Percentiles rank a stretch among this genome's conserved stretches.
Conservation (phyloP, 35 echinoderm and acorn worm species). For the Amphiura filiformis region DNA sequence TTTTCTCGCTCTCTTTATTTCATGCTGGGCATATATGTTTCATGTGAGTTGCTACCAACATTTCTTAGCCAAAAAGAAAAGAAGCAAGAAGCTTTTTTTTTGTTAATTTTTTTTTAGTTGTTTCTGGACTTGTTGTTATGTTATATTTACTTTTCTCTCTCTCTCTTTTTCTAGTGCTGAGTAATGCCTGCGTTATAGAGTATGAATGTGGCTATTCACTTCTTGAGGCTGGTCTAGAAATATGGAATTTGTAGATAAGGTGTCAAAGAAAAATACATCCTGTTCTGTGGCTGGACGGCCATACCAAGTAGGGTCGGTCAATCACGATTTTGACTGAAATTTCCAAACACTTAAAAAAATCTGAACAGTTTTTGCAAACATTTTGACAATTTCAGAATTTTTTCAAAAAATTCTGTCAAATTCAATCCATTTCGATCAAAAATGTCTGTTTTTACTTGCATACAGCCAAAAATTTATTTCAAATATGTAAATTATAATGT, state of each 20-base stretch:
- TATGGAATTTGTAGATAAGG: not conserved
- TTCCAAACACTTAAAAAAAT: too few relatives aligned
- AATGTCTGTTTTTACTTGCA: too few relatives aligned
- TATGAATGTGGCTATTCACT: not conserved
- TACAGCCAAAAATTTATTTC: too few relatives aligned
- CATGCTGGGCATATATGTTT: not conserved
- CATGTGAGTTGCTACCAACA: not conserved
- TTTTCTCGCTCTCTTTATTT: slow-evolving; percentile 3
- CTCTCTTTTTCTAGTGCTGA: not conserved
- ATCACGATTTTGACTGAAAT: too few relatives aligned
- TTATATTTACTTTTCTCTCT: not conserved
- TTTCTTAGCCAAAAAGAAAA: not conserved
- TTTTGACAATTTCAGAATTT: too few relatives aligned
- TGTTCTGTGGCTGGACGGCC: too few relatives aligned
- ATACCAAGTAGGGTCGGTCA: too few relatives aligned
- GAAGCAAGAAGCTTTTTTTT: not conserved
- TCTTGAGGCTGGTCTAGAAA: not conserved
- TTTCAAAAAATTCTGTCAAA: too few relatives aligned
- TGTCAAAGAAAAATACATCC: too few relatives aligned
- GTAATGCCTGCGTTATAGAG: not conserved
- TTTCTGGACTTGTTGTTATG: not conserved
- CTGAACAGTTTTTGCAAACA: too few relatives aligned
- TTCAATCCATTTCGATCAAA: too few relatives aligned
- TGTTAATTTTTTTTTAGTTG: not conserved
- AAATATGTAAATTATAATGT: too few relatives aligned